phyloP scores from a whole-genome alignment of 2,113 vertebrate genomes.

The Panthera leo region DNA sequence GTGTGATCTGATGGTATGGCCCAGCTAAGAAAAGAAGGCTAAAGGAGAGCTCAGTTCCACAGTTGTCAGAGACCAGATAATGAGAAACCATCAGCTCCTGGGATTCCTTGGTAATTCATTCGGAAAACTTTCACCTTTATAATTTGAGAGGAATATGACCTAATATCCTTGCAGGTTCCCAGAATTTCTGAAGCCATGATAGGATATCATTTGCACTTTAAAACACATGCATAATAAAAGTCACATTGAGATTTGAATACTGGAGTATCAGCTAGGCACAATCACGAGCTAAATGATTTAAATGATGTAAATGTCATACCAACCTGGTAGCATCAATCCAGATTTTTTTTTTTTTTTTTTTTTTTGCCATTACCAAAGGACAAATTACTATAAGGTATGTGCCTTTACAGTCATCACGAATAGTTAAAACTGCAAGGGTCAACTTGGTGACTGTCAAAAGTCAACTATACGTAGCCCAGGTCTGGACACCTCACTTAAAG shows the following conservation, averaged over 20 bases:
- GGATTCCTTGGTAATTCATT: background rate
- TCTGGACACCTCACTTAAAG: background rate
- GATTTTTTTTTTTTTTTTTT: background rate
- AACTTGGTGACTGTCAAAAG: background rate
- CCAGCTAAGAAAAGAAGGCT: background rate
- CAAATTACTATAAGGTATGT: background rate
- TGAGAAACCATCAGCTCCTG: background rate
- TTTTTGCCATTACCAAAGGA: background rate
- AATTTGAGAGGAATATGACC: background rate
- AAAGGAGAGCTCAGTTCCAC: background rate
- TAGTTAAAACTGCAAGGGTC: background rate
- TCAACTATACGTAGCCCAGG: background rate
- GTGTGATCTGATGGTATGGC: background rate
- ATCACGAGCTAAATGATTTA: background rate
- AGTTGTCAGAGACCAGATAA: background rate
- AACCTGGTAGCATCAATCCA: background rate
- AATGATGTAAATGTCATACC: background rate
- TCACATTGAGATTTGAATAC: background rate
- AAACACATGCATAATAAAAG: background rate
- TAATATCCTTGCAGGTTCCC: background rate
- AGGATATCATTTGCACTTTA: background rate
- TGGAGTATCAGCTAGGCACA: background rate
- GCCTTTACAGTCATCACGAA: background rate
- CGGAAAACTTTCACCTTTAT: slow-evolving; percentile 41
- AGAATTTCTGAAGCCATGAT: background rate